Base-by-base conservation (phyloP, 2,888 invertebrate species). In the Netelia inedita region DNA sequence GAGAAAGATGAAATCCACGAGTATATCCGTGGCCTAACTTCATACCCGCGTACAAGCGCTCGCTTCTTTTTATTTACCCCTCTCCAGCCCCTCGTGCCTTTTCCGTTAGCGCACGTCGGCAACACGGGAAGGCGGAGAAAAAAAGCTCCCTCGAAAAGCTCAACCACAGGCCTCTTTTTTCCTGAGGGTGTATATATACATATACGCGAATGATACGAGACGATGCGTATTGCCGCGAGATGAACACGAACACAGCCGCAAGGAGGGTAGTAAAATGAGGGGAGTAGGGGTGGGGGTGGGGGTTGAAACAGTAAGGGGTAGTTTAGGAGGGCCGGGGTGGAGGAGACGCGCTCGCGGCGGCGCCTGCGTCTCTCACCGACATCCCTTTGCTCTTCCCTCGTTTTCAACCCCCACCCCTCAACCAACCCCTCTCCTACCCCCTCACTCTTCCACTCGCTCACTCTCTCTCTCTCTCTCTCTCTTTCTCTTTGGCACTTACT, bases 291-390 rank as follows among this genome's bases (percentile, higher is more conserved):
- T 8, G 3, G 2, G 41, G 43, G 50, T 53, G 57, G 50, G 41
- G 71, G 53, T 61, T 61, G 23, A 43, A 10, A 55, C 53, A 53
- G n/a, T 35, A 28, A 43, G 79, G 79, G 55, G 66, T 55, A 55
- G 28, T 63, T 66, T 63, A 41, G 55, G 61, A 83, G 59, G 63
- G 41, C 65, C 59, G 69, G 69, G 82, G 78, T 46, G 43, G 65
- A 6, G 78, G 65, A 74, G 85, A 76, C 79, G 78, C 75, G 71
- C 68, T 61, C 16, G 23, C 46, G 19, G 14, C 59, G 72, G 85
- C 88, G 88, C 88, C 59, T 88, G 88, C 88, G 88, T 82, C 23
- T n/a, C 71, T 46, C 46, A 6, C 8, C 14, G 46, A 10, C 46
- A 46, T 2, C 19, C 9, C 57, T 21, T 16, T 19, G 21, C 9